Evolutionary conservation across 2,113 vertebrate species (phyloP).

Genomic region (Pomatorhinus ruficollis): DNA sequence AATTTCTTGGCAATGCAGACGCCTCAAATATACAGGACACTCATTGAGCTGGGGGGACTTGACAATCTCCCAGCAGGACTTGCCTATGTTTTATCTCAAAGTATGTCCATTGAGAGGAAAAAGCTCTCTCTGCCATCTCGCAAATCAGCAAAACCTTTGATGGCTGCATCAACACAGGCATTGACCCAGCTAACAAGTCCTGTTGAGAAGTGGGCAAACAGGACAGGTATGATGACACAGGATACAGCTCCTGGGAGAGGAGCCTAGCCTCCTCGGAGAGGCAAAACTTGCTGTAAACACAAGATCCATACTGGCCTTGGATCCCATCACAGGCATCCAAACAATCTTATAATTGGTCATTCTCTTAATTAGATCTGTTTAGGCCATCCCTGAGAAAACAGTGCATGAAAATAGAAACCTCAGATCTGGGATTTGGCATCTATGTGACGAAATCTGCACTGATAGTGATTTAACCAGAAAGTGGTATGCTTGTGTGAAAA

Average conservation of each 20-base stretch:
- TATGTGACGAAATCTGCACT: not conserved
- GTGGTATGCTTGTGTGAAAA: not conserved
- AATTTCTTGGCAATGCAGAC: not conserved
- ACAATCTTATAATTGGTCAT: not conserved
- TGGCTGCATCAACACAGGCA: fast-evolving
- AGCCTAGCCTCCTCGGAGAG: not conserved
- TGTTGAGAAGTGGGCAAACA: not conserved
- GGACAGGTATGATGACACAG: not conserved
- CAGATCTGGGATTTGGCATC: not conserved
- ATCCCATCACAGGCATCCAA: not conserved
- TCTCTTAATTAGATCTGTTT: not conserved
- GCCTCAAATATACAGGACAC: not conserved
- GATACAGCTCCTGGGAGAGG: not conserved
- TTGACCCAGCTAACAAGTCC: not conserved
- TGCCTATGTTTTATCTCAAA: not conserved
- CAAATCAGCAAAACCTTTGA: not conserved
- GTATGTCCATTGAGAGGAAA: not conserved
- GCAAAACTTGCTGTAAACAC: not conserved
- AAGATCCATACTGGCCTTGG: not conserved
- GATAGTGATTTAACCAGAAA: not conserved
- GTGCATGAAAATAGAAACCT: not conserved
- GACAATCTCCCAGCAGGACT: not conserved
- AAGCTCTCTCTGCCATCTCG: not conserved
- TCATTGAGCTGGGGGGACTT: not conserved
- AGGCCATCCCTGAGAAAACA: not conserved